Conservation (phyloP, 2,888 invertebrate species). For the Caenorhabditis zanzibari region DNA sequence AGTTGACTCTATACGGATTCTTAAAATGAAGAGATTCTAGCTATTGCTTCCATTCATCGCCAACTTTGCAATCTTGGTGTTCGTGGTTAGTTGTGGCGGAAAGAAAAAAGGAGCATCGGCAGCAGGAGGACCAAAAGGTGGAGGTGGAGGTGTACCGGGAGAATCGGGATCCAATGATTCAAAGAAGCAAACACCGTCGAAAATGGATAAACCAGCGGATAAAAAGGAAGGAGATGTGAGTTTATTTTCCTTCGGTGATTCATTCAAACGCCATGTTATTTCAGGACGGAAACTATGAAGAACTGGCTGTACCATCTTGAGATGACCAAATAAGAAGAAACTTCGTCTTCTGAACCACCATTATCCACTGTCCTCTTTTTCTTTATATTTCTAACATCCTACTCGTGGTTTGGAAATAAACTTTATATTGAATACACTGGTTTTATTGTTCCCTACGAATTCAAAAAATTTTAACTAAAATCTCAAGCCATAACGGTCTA, state of each 20-base stretch:
- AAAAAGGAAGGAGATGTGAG: conserved; percentile 4
- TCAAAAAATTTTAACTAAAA: no score
- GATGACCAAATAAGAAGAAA: neutral
- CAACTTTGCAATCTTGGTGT: conserved; percentile 1
- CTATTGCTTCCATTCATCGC: conserved; percentile 4
- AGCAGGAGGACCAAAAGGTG: no score
- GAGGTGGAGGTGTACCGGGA: neutral
- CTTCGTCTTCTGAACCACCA: neutral
- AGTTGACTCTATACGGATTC: neutral
- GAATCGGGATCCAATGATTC: neutral
- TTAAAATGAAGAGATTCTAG: neutral
- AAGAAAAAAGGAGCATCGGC: neutral
- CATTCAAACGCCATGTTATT: neutral
- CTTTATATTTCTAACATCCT: neutral
- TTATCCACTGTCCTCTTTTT: neutral
- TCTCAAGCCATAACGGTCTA: no score
- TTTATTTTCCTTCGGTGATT: neutral
- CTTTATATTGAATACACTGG: no score
- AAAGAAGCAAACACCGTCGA: neutral
- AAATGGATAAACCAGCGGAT: neutral
- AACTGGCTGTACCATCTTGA: neutral
- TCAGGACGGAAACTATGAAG: conserved; percentile 9
- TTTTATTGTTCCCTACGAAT: no score
- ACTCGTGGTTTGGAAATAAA: no score
- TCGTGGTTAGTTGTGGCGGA: conserved; percentile 1